Evolutionary conservation across 2,113 vertebrate species (phyloP), one percentile per base, ranked within the genome.

Genomic region (Scartelaos histophorus): DNA sequence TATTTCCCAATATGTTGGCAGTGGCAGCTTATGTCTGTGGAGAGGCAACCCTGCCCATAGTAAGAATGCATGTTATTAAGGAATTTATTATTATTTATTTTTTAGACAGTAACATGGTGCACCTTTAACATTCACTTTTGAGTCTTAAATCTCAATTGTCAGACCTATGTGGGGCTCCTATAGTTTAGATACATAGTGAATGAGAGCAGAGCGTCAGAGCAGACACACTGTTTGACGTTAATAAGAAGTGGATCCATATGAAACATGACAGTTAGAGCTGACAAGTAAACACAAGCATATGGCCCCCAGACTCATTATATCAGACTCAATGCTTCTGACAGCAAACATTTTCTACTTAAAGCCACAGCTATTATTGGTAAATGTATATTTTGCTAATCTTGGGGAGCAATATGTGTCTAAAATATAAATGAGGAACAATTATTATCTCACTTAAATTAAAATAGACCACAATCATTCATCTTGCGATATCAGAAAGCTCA

Each of bases 201-300:
- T 64, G 29, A 29, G 58, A 34, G 16, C 34, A n/a, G 61, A 64
- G 17, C 19, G 34, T 64, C 61, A 64, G 19, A n/a, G 57, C 57
- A 60, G 25, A 64, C 61, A 64, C 34, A 43, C 34, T 43, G 61
- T 43, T 64, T 64, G 61, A 64, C 4, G 34, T 21, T 64, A 38
- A 38, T 64, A 64, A 64, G 61, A 38, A 38, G 19, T 35, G 34
- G 9, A 64, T 64, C 34, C 61, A 64, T 38, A 64, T 38, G 61
- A 64, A 64, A 64, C 61, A 61, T 64, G 61, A 64, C 61, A 64
- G 61, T 64, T 13, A 38, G 60, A 34, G 61, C 61, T 64, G 34
- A 38, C 29, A 64, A 35, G 38, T 43, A 64, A 64, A 64, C 61
- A 64, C 61, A 64, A 64, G 61, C 61, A 64, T 64, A 64, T 64